A percentile compares a stretch with the other conserved stretches of the same genome.
These are phyloP conservation scores for Yasuhikotakia modesta DNA, from an alignment of 2,797 vertebrate genomes.

Conservation along the genomic window DNA sequence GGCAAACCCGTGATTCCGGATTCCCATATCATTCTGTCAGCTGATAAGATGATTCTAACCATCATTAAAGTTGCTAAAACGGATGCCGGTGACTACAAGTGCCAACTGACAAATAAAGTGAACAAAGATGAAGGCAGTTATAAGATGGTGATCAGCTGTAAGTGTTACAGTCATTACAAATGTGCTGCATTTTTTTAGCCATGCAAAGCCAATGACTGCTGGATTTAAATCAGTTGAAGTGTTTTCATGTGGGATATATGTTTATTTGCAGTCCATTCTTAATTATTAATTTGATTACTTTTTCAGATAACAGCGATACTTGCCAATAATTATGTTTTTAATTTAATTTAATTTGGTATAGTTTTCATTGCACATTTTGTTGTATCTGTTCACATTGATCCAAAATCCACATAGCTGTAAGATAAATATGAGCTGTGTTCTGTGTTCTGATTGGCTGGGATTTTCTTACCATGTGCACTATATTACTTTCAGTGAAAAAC, in stretches of 20 bases:
- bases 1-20: constrained; percentile 9
- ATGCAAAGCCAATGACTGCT: too few species aligned
- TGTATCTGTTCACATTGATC: background rate
- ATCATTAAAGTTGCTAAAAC: constrained; percentile 63
- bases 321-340: background rate
- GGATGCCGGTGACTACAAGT: constrained; percentile 68
- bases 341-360: too few species aligned
- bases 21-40: constrained; percentile 27
- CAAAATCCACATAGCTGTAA: background rate
- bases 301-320: too few species aligned
- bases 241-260: too few species aligned
- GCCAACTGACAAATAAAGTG: constrained; percentile 63
- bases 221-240: too few species aligned
- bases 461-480: background rate
- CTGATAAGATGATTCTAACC: constrained; percentile 47
- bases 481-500: background rate
- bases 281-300: too few species aligned
- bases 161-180: constrained; percentile 50
- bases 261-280: too few species aligned
- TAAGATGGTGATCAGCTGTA: constrained; percentile 69
- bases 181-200: background rate
- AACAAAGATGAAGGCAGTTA: constrained; percentile 11
- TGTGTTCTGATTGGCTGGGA: background rate
- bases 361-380: background rate
- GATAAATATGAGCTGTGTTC: background rate